Evolutionary conservation across 2,888 invertebrate genomes (phyloP).

Genomic region (Pachliopta kotzebuea): DNA sequence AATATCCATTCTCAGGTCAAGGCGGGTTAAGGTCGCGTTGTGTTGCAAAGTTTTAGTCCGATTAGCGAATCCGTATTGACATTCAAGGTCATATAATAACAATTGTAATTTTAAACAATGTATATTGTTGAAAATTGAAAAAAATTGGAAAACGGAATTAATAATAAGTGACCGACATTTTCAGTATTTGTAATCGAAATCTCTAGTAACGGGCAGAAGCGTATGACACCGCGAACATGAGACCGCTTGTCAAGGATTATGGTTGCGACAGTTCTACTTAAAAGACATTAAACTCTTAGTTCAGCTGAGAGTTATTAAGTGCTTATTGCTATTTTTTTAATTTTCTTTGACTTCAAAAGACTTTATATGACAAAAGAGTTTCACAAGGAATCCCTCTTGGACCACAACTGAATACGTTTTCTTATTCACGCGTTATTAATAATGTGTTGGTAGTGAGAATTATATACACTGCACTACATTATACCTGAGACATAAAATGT

Average conservation of each 20-base stretch:
- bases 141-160: not conserved
- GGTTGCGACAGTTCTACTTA: constrained; percentile 1
- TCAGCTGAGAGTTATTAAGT: no score
- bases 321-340: no score
- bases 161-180: not conserved
- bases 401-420: no score
- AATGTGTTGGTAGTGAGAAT: no score
- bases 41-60: constrained; percentile 12
- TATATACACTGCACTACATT: no score
- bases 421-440: no score
- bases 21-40: constrained; percentile 13
- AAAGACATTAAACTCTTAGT: no score
- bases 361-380: not conserved
- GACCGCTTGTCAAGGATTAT: constrained; percentile 5
- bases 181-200: not conserved
- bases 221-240: constrained; percentile 11
- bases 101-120: not conserved
- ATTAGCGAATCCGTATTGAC: constrained; percentile 1
- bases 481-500: no score
- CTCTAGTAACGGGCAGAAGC: not conserved
- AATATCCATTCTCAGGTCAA: constrained; percentile 13
- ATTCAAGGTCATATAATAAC: not conserved
- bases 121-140: not conserved
- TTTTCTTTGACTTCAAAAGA: no score
- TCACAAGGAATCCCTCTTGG: not conserved